Evolutionary conservation across 2,888 invertebrate species (phyloP).

Genomic region (Hecatera dysodea): DNA sequence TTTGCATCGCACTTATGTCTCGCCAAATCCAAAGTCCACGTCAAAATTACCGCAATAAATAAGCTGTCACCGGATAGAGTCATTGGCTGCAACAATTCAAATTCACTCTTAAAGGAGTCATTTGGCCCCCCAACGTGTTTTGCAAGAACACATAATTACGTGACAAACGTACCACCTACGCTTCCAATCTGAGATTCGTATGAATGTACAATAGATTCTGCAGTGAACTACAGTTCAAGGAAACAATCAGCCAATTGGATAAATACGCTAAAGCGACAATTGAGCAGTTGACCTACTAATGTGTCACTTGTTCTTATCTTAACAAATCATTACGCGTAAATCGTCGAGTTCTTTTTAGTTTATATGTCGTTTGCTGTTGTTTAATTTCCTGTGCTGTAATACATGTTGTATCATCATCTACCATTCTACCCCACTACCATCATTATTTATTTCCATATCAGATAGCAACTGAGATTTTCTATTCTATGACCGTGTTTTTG

Average conservation of each 20-base stretch:
- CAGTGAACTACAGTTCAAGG: conserved; percentile 75
- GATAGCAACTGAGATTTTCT: background rate
- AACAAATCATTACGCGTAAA: conserved; percentile 44
- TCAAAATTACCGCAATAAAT: conserved; percentile 25
- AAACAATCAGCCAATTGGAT: conserved; percentile 80
- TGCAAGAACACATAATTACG: conserved; percentile 67
- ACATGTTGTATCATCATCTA: background rate
- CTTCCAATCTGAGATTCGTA: conserved; percentile 70
- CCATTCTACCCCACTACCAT: background rate
- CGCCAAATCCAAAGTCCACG: conserved; percentile 6
- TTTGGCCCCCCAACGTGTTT: conserved; percentile 44
- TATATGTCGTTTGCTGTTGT: background rate
- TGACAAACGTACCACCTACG: conserved; percentile 67
- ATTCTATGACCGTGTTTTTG: background rate
- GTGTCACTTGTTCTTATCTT: conserved; percentile 46
- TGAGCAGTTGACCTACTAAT: conserved; percentile 69
- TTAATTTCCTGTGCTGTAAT: background rate
- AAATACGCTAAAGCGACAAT: conserved; percentile 76
- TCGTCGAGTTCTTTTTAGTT: conserved; percentile 29
- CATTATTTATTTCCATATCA: background rate
- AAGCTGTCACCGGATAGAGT: conserved; percentile 41
- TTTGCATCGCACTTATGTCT: conserved; percentile 4
- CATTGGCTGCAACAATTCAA: conserved; percentile 42
- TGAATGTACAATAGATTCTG: conserved; percentile 62
- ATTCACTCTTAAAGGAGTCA: conserved; percentile 21